Conservation (phyloP, 1,140 invertebrate genomes). For the Drosophila guanche region DNA sequence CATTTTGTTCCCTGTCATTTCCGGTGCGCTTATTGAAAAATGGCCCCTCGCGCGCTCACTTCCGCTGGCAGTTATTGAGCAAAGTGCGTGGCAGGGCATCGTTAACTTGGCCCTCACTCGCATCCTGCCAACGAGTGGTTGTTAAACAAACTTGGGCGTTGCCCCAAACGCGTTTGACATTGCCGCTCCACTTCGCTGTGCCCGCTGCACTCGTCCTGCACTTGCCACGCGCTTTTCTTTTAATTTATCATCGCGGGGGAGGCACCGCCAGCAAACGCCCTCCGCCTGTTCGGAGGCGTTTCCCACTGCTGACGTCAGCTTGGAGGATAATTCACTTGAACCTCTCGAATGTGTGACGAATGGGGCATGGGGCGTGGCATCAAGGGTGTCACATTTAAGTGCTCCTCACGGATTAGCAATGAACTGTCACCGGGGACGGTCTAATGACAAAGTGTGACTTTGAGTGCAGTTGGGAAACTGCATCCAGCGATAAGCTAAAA, state of each 20-base stretch:
- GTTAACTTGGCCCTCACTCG: conserved; percentile 62
- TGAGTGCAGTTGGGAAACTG: conserved; percentile 53
- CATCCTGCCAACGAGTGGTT: conserved; percentile 43
- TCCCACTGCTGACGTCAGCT: conserved; percentile 60
- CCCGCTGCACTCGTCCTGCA: conserved; percentile 37
- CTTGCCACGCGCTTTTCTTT: conserved; percentile 32
- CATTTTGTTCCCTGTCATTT: conserved; percentile 54
- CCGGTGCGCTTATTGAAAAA: conserved; percentile 75
- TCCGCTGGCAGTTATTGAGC: conserved; percentile 66
- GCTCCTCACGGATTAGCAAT: conserved; percentile 40
- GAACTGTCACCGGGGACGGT: conserved; percentile 16
- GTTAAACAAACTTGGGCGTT: conserved; percentile 52
- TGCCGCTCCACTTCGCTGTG: conserved; percentile 8
- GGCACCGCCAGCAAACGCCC: conserved; percentile 33
- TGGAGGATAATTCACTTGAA: conserved; percentile 24
- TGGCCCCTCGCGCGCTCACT: conserved; percentile 64
- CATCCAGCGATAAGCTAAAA: conserved; percentile 43
- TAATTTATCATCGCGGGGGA: conserved; percentile 58
- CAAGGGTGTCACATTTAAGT: conserved; percentile 11
- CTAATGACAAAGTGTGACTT: conserved; percentile 46
- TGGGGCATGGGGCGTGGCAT: conserved; percentile 13
- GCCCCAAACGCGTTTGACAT: conserved; percentile 27
- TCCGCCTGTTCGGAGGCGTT: conserved; percentile 41
- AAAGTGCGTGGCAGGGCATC: conserved; percentile 44
- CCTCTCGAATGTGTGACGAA: conserved; percentile 47